Base-by-base conservation (phyloP, 2,888 invertebrate genomes). In the Brenthis ino region DNA sequence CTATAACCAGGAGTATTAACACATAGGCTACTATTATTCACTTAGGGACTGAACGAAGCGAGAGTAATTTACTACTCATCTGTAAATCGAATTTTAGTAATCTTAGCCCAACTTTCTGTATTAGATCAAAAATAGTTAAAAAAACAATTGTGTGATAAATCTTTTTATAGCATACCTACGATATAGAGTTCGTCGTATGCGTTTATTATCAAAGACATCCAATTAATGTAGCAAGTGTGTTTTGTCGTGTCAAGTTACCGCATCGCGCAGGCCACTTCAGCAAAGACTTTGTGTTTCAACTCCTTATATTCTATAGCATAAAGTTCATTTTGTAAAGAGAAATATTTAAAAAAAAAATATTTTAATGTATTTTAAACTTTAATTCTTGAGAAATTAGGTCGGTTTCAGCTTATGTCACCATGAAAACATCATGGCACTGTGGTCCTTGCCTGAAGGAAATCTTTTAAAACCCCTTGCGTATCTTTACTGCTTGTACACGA, bases 161-260 rank as follows among this genome's bases (percentile, higher is more conserved):
- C 28, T 50, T 50, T 60, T n/a, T 58, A 47, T 24, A 43, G 8
- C 11, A 11, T 2, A 43, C 14, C 11, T 50, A 58, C 47, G 28
- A 48, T 60, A 48, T 28, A 48, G 50, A 50, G 48, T 60, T 60
- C 58, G 48, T 48, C 24, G 60, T 60, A 28, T 60, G 24, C 33
- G 48, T 50, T 60, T 50, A 53, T 53, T 63, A 63, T 53, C 63
- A 63, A 51, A 63, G 53, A 37, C 63, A 43, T 53, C 37, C 53
- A 60, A 50, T 60, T 60, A 60, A 33, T 63, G 63, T 54, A 63
- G 51, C 53, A 63, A 63, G 63, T 63, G 37, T 54, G 63, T 11
- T 8, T 43, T 53, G 53, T 63, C 61, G 61, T 63, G 24, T 63
- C 63, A 54, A 54, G 63, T 33, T 63, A 53, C 63, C 53, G 53